Conservation (phyloP, 2,113 vertebrate genomes). For the Lasiurus borealis region DNA sequence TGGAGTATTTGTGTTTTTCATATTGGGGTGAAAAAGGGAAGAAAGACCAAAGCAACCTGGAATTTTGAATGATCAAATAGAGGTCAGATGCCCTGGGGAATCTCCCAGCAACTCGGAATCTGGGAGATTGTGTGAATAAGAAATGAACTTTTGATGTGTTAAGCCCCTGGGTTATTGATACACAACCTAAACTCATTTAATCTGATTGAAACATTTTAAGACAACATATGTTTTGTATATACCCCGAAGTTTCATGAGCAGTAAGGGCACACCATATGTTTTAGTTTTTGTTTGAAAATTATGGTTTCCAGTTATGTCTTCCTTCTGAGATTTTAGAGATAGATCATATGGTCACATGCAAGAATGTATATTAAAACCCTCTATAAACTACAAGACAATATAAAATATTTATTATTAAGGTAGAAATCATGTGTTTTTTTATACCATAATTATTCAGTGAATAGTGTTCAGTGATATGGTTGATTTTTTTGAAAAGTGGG, state of each 20-base stretch:
- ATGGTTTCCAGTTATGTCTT: not conserved
- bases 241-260: not conserved
- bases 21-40: not conserved
- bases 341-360: not conserved
- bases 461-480: not conserved
- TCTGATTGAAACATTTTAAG: not conserved
- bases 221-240: not conserved
- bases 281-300: not conserved
- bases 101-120: not conserved
- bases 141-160: not conserved
- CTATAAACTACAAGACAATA: not conserved
- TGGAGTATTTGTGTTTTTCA: not conserved
- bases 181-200: not conserved
- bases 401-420: not conserved
- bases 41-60: not conserved
- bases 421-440: not conserved
- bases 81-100: not conserved
- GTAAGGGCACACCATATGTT: not conserved
- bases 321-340: not conserved
- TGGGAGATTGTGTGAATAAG: not conserved
- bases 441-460: not conserved
- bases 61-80: slow-evolving; percentile 9
- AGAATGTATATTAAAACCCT: not conserved
- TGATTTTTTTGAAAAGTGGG: slow-evolving; percentile 18
- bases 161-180: not conserved